Percentiles rank a stretch among this genome's conserved stretches.
These are phyloP conservation scores for Adelphocoris suturalis DNA, from an alignment of 2,888 invertebrate genomes.

Conservation along the genomic window DNA sequence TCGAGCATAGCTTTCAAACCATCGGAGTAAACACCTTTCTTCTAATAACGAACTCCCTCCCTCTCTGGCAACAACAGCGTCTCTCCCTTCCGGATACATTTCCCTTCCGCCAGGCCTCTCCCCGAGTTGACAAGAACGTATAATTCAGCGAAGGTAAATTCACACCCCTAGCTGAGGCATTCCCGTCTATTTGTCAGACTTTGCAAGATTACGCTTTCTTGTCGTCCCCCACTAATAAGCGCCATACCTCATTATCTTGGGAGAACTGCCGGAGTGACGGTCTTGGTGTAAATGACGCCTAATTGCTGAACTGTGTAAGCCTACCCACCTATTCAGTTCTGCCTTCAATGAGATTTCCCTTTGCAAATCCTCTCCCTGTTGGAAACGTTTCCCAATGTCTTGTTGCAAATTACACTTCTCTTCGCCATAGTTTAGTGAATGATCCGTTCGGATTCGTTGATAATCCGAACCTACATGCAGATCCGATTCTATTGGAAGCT, in stretches of 20 bases:
- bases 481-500: no score
- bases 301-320: slow-evolving; percentile 39
- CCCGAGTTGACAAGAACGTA: slow-evolving; percentile 25
- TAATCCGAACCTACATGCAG: no score
- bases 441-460: no score
- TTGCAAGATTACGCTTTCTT: slow-evolving; percentile 32
- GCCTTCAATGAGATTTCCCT: neutral
- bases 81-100: slow-evolving; percentile 2
- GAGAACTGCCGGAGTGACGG: slow-evolving; percentile 6
- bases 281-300: slow-evolving; percentile 27
- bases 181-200: slow-evolving; percentile 39
- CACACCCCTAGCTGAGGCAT: slow-evolving; percentile 13
- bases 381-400: slow-evolving; percentile 1
- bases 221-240: slow-evolving; percentile 17
- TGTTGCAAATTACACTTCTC: slow-evolving; percentile 8
- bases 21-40: slow-evolving; percentile 39
- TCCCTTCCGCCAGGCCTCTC: neutral
- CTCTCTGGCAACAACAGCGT: neutral
- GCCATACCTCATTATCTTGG: slow-evolving; percentile 27
- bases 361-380: neutral
- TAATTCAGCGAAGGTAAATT: slow-evolving; percentile 24
- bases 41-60: slow-evolving; percentile 20
- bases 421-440: neutral
- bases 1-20: slow-evolving; percentile 26
- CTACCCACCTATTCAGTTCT: slow-evolving; percentile 16